phyloP scores from a whole-genome alignment of 2,888 invertebrate species.

The Heliconius ethilla region DNA sequence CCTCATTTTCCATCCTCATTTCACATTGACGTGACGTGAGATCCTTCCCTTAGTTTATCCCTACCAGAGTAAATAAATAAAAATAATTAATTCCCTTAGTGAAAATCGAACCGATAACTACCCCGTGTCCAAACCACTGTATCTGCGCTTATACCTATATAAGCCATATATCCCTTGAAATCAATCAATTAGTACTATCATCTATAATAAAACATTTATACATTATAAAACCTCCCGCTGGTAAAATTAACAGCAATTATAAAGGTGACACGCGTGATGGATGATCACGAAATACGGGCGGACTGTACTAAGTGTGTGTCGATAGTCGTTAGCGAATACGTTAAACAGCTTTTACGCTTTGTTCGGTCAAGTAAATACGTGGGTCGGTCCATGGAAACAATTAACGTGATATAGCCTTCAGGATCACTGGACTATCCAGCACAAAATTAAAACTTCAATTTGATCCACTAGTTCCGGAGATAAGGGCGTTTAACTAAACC shows the following conservation, averaged over 20 bases:
- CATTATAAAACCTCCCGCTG: slow-evolving; percentile 9
- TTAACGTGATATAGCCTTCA: too few species aligned
- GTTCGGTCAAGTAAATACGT: too few species aligned
- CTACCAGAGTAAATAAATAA: neutral
- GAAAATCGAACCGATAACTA: neutral
- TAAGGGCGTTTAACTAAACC: too few species aligned
- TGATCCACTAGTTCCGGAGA: too few species aligned
- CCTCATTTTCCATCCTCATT: too few species aligned
- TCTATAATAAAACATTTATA: slow-evolving; percentile 21
- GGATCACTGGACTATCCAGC: too few species aligned
- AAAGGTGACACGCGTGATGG: slow-evolving; percentile 44
- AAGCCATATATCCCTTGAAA: neutral
- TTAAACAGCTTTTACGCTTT: neutral
- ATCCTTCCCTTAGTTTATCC: too few species aligned
- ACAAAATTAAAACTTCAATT: too few species aligned
- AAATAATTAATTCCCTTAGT: neutral
- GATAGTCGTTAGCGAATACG: slow-evolving; percentile 9
- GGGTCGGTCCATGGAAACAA: too few species aligned
- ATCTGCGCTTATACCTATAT: neutral
- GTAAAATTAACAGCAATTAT: slow-evolving; percentile 48
- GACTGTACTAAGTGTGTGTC: neutral
- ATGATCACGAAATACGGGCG: slow-evolving; percentile 34
- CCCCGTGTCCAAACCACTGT: too few species aligned
- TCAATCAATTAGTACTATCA: slow-evolving; percentile 32
- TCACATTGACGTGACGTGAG: neutral